Percentiles rank a stretch among this genome's conserved stretches.
These are phyloP conservation scores for Trimorus sp. DNA, from an alignment of 2,888 invertebrate species.

Conservation along the genomic window DNA sequence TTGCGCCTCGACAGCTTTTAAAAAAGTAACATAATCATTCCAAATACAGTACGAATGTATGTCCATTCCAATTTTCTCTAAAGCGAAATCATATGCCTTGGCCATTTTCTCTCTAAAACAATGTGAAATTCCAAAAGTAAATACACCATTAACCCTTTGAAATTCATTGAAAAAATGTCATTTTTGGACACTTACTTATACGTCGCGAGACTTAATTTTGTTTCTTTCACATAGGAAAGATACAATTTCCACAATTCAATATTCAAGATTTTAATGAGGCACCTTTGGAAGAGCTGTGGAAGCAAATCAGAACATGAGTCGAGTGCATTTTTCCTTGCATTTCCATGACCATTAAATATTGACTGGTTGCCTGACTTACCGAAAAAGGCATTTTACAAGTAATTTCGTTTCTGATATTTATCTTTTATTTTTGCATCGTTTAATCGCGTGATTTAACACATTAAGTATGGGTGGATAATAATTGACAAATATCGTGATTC, in stretches of 20 bases:
- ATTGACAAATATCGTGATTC: too few species aligned
- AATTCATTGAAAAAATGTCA: conserved; percentile 9
- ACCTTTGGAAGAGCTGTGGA: conserved; percentile 96
- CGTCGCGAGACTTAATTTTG: conserved; percentile 94
- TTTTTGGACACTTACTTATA: conserved; percentile 89
- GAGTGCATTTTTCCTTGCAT: conserved; percentile 38
- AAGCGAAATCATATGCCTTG: conserved; percentile 99
- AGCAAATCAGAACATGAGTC: conserved; percentile 72
- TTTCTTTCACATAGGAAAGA: conserved; percentile 98
- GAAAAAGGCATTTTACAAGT: conserved; percentile 70
- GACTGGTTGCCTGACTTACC: conserved; percentile 77
- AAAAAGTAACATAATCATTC: conserved; percentile 98
- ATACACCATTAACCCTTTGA: conserved; percentile 11
- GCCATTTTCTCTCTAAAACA: conserved; percentile 97
- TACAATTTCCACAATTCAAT: conserved; percentile 99
- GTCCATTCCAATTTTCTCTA: conserved; percentile 99
- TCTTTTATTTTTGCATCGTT: too few species aligned
- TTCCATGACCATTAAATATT: neutral
- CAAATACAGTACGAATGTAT: conserved; percentile 98
- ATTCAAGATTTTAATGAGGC: conserved; percentile 98
- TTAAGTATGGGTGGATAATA: too few species aligned
- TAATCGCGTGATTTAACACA: too few species aligned
- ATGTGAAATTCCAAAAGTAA: conserved; percentile 12
- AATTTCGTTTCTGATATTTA: too few species aligned
- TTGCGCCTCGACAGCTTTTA: conserved; percentile 97